Evolutionary conservation across 92 coral and sea anemone genomes (phyloP).

Genomic region (Diadumene lineata): DNA sequence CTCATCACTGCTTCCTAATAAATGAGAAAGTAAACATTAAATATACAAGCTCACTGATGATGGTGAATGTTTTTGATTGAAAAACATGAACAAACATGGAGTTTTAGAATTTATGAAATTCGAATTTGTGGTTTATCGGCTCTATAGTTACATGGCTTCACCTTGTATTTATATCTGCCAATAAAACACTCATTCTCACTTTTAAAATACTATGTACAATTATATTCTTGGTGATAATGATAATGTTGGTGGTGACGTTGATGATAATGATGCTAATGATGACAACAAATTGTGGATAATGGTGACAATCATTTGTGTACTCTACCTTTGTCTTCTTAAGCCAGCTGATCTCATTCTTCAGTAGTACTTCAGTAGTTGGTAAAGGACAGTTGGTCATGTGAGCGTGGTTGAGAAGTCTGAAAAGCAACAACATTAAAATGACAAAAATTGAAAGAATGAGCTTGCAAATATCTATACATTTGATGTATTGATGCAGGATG

Average conservation of each 20-base stretch:
- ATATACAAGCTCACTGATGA: neutral
- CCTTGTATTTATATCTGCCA: too few species aligned
- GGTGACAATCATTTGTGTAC: neutral
- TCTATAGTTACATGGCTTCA: too few species aligned
- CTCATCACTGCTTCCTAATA: constrained; percentile 76
- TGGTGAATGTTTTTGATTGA: too few species aligned
- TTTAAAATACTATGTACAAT: too few species aligned
- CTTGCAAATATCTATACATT: too few species aligned
- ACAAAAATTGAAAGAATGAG: too few species aligned
- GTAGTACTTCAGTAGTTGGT: constrained; percentile 87
- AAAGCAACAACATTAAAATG: neutral
- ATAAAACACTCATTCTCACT: too few species aligned
- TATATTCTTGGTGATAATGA: neutral
- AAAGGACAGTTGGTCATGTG: constrained; percentile 81
- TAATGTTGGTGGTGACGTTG: neutral
- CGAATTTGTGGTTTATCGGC: too few species aligned
- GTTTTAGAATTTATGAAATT: too few species aligned
- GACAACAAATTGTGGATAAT: neutral
- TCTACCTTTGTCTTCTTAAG: constrained; percentile 92
- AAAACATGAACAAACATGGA: too few species aligned
- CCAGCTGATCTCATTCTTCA: constrained; percentile 89
- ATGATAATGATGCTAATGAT: neutral
- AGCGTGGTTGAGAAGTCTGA: constrained; percentile 88
- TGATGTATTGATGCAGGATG: too few species aligned
- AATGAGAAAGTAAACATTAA: too few species aligned